Base-by-base conservation (phyloP, 2,113 vertebrate species). In the Notarius lentiginosus region DNA sequence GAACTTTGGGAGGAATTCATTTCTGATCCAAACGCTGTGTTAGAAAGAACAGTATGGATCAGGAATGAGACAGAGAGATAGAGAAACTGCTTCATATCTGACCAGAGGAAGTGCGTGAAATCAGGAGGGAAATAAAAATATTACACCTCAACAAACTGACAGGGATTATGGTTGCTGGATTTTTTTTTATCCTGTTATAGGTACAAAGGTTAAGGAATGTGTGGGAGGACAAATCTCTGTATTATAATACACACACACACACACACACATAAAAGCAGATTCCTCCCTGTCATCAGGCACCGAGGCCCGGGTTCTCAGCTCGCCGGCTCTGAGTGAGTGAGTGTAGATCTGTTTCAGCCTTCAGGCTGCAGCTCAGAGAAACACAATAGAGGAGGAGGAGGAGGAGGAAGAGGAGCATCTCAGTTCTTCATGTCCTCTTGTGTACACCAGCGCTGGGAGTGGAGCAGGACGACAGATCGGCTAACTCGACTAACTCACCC, bases 361-460 rank as follows among this genome's bases (percentile, higher is more conserved):
- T 60, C 56, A 80, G 79, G 79, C 79, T 80, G 20, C 27, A 56
- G 58, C 63, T 63, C 77, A 85, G 79, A 55, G 58, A 18, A 51
- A 82, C 82, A 89, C 83, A 87, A 89, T 79, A 56, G 72, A 49
- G 20, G 34, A 68, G 75, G 76, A 79, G 12, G 76, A 70, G 34
- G 58, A 77, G 41, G 84, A 65, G 34, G 51, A 66, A 20, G 27
- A 55, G 20, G 47, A 20, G n/a, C 4, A n/a, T 85, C 73, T 85
- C 47, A 4, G 34, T 14, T 60, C 84, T 63, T 53, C 60, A 12
- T 79, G 84, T 79, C 47, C 47, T 63, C 24, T 61, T 56, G 15
- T 84, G 83, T 84, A 76, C 55, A 60, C 75, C 68, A 84, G 83
- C 8, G 14, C 75, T 34, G 60, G 47, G 84, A 80, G 7, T 51